Percentiles rank a stretch among this genome's conserved stretches.
Conservation (phyloP, 2,797 vertebrate genomes). For the Phoeniculus purpureus region DNA sequence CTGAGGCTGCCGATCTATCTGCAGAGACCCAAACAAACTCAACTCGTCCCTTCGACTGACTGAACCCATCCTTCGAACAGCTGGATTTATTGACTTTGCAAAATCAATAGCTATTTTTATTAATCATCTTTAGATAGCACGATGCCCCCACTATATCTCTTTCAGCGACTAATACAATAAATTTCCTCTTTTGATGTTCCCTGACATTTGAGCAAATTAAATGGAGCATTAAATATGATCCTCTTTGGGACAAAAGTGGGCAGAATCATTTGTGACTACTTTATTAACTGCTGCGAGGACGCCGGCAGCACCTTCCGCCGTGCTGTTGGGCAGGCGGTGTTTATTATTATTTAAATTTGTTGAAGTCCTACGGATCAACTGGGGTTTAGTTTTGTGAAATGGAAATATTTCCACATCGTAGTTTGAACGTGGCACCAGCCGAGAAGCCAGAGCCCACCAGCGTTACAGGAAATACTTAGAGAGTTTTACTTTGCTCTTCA, state of each 20-base stretch:
- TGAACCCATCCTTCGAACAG: slow-evolving; percentile 44
- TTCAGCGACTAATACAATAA: slow-evolving; percentile 77
- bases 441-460: slow-evolving; percentile 52
- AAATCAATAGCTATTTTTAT: slow-evolving; percentile 78
- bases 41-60: slow-evolving; percentile 17
- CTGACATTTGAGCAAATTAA: slow-evolving; percentile 82
- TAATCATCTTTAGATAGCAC: slow-evolving; percentile 74
- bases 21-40: slow-evolving; percentile 42
- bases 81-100: slow-evolving; percentile 71
- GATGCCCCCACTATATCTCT: slow-evolving; percentile 73
- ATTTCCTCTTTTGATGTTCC: slow-evolving; percentile 78
- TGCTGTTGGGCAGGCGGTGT: slow-evolving; percentile 45
- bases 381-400: slow-evolving; percentile 75
- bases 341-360: slow-evolving; percentile 73
- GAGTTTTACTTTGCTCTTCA: neutral
- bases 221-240: slow-evolving; percentile 79
- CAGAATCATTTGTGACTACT: slow-evolving; percentile 76
- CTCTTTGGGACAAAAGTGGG: slow-evolving; percentile 72
- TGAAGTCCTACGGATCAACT: slow-evolving; percentile 55
- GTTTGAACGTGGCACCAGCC: slow-evolving; percentile 56
- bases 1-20: neutral
- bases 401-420: slow-evolving; percentile 78
- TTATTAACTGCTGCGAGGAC: slow-evolving; percentile 72
- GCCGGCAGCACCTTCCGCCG: slow-evolving; percentile 58
- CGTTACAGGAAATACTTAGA: slow-evolving; percentile 56